Evolutionary conservation across 2,888 invertebrate species (phyloP).

Genomic region (Campoplex capitator): DNA sequence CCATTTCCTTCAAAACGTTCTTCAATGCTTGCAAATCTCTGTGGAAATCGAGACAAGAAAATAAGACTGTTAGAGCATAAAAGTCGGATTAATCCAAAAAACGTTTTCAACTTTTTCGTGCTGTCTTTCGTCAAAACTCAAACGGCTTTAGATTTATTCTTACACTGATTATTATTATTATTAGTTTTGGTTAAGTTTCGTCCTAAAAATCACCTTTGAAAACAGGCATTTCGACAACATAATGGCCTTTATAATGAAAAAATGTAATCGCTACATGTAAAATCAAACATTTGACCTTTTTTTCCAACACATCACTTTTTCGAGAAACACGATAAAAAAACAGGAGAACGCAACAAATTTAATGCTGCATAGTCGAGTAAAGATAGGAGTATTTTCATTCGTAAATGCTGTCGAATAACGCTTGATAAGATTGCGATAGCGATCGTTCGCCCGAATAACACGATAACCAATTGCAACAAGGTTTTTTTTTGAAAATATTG

Average conservation of each 20-base stretch:
- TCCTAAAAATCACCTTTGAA: too few relatives aligned
- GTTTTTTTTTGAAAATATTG: background rate
- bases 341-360: too few relatives aligned
- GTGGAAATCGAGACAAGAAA: conserved; percentile 80
- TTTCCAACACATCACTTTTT: too few relatives aligned
- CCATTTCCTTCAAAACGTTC: conserved; percentile 89
- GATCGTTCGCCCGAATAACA: background rate
- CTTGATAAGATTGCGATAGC: conserved; percentile 19
- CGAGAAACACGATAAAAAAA: too few relatives aligned
- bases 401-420: background rate
- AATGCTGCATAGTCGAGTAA: background rate
- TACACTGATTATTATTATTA: too few relatives aligned
- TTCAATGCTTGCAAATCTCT: conserved; percentile 90
- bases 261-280: background rate
- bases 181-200: too few relatives aligned
- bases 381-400: background rate
- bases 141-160: too few relatives aligned
- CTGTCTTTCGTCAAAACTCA: background rate
- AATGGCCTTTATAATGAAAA: background rate
- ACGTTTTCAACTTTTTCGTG: background rate
- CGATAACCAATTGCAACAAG: conserved; percentile 10
- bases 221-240: too few relatives aligned
- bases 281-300: background rate
- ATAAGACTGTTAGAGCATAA: background rate
- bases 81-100: background rate